A percentile compares a stretch with the other conserved stretches of the same genome.
These are phyloP conservation scores for Ectemnius cavifrons DNA, from an alignment of 2,888 invertebrate species.

Conservation along the genomic window DNA sequence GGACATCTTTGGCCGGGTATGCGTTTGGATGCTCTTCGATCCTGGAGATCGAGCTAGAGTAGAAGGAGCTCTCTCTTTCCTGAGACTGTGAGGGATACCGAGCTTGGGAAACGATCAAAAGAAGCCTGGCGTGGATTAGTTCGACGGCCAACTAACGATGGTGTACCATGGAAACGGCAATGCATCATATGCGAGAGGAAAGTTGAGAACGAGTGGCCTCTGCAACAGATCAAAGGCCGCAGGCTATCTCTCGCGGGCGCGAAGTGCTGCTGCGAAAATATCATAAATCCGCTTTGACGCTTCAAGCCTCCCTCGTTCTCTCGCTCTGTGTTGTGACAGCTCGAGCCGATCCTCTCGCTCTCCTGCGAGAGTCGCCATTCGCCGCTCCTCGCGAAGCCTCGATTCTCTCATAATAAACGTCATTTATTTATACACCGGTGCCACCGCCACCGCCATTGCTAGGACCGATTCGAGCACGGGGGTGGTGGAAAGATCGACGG, in stretches of 20 bases:
- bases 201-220: conserved; percentile 30
- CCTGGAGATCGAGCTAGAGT: conserved; percentile 26
- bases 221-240: conserved; percentile 70
- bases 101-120: conserved; percentile 41
- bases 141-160: conserved; percentile 63
- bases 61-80: not conserved
- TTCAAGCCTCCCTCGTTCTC: conserved; percentile 65
- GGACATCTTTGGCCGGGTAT: conserved; percentile 28
- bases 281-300: conserved; percentile 76
- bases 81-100: too few relatives aligned
- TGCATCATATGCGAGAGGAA: conserved; percentile 59
- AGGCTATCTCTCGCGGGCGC: conserved; percentile 15
- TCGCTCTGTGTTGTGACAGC: conserved; percentile 16
- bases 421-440: conserved; percentile 70
- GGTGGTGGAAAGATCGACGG: conserved; percentile 53
- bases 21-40: conserved; percentile 40
- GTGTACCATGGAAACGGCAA: conserved; percentile 59
- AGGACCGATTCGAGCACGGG: conserved; percentile 2
- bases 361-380: not conserved
- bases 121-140: conserved; percentile 64
- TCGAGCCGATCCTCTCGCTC: conserved; percentile 10
- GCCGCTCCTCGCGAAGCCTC: conserved; percentile 21
- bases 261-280: conserved; percentile 72
- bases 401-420: conserved; percentile 72
- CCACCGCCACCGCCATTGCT: conserved; percentile 4